phyloP scores from a whole-genome alignment of 2,888 invertebrate genomes.

The Amphiduros pacificus region DNA sequence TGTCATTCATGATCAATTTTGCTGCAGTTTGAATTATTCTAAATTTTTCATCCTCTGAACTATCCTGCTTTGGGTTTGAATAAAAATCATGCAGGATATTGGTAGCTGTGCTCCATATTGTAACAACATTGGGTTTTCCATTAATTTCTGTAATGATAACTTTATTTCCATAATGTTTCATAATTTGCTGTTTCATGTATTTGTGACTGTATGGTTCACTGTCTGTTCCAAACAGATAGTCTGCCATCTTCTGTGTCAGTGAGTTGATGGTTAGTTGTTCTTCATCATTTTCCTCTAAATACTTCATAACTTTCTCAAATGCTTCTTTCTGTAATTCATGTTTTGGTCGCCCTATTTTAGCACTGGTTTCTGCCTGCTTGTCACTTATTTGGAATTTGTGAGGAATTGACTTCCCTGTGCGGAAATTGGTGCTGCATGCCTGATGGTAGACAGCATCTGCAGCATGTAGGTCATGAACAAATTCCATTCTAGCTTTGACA shows the following conservation, averaged over 20 bases:
- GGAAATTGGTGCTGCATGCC: conserved; percentile 2
- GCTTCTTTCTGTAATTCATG: conserved; percentile 11
- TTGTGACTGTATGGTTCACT: conserved; percentile 9
- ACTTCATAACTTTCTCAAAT: conserved; percentile 6
- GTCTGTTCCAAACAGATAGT: neutral
- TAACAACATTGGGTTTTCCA: conserved; percentile 30
- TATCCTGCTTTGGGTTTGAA: conserved; percentile 15
- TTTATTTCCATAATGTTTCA: conserved; percentile 29
- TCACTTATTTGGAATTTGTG: neutral
- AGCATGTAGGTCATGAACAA: conserved; percentile 8
- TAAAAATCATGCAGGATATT: conserved; percentile 24
- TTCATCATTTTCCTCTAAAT: conserved; percentile 17
- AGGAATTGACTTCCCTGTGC: neutral
- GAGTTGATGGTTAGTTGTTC: conserved; percentile 12
- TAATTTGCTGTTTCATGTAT: conserved; percentile 28
- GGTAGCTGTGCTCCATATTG: conserved; percentile 25
- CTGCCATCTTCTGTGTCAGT: conserved; percentile 2
- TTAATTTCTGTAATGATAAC: conserved; percentile 30
- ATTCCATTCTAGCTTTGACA: conserved; percentile 14
- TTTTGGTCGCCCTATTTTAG: conserved; percentile 5
- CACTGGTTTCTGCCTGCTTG: neutral
- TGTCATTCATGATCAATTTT: conserved; percentile 34
- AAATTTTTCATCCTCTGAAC: conserved; percentile 14
- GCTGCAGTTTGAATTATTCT: conserved; percentile 32
- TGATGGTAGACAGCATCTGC: conserved; percentile 13